Percentiles rank a stretch among this genome's conserved stretches.
Evolutionary conservation across 2,113 vertebrate species (phyloP).

Genomic region (Mesoclemmys tuberculata): DNA sequence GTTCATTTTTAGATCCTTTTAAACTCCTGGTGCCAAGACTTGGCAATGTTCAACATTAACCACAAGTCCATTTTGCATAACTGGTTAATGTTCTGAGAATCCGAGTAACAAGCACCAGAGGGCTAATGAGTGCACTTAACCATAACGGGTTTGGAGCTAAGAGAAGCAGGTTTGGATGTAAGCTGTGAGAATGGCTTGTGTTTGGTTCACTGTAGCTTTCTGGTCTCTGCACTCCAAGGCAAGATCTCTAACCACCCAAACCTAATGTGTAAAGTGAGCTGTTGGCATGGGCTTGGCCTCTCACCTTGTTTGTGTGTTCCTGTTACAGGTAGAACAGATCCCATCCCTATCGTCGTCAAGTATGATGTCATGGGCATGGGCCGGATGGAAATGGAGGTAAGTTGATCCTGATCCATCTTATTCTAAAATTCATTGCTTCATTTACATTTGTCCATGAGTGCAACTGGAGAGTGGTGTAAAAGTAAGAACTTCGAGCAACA

Average conservation of each 20-base stretch:
- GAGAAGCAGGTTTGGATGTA: conserved; percentile 73
- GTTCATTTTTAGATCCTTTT: neutral
- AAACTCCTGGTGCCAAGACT: conserved; percentile 11
- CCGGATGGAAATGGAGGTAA: conserved; percentile 99
- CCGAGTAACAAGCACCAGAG: neutral
- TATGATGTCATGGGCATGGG: conserved; percentile 99
- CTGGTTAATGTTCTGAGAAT: conserved; percentile 30
- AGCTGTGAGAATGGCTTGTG: conserved; percentile 99
- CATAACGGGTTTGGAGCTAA: conserved; percentile 6
- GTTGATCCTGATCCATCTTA: neutral
- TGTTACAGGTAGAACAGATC: conserved; percentile 95
- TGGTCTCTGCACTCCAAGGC: conserved; percentile 99
- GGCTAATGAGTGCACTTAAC: neutral
- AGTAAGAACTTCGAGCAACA: neutral
- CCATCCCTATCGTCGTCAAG: conserved; percentile 98
- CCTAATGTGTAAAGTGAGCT: conserved; percentile 89
- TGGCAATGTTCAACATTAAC: conserved; percentile 13
- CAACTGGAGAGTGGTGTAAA: neutral
- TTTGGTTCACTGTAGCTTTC: conserved; percentile 99
- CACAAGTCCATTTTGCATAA: neutral
- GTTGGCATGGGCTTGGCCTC: conserved; percentile 63
- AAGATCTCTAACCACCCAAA: conserved; percentile 98
- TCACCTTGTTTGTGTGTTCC: conserved; percentile 80
- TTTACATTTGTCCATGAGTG: neutral
- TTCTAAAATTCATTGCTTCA: neutral